These are phyloP conservation scores for Mycalesis mineus DNA, from an alignment of 2,888 invertebrate genomes.

Conservation along the genomic window DNA sequence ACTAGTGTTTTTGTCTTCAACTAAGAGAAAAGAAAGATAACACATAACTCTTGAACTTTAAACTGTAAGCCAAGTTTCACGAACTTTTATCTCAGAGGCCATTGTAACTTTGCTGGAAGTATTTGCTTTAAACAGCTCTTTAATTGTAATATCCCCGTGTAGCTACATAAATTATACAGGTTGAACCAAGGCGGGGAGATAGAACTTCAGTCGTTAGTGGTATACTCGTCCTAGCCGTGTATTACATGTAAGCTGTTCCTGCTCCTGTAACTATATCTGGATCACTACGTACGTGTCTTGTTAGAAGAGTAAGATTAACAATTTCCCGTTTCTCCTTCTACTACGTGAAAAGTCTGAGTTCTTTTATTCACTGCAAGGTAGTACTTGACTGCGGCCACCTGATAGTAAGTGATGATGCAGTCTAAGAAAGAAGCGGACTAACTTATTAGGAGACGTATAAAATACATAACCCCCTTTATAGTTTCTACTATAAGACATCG, in stretches of 20 bases:
- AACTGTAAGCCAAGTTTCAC: slow-evolving; percentile 15
- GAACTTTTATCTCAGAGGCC: slow-evolving; percentile 17
- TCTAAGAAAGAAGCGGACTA: too few species aligned
- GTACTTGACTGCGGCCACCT: too few species aligned
- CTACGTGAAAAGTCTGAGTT: too few species aligned
- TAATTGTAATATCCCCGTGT: slow-evolving; percentile 11
- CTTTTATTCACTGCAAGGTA: too few species aligned
- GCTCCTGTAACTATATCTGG: too few species aligned
- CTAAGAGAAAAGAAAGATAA: slow-evolving; percentile 19
- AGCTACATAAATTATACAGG: neutral
- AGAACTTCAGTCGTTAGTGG: slow-evolving; percentile 2
- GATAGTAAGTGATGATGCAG: too few species aligned
- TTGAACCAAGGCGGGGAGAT: neutral
- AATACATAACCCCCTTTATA: too few species aligned
- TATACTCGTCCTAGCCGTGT: neutral
- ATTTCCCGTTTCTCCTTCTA: too few species aligned
- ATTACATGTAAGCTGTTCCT: neutral
- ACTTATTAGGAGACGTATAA: too few species aligned
- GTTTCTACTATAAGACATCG: too few species aligned
- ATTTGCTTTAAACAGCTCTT: slow-evolving; percentile 14
- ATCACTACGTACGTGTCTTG: too few species aligned
- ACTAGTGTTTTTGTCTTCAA: slow-evolving; percentile 16
- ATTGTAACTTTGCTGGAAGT: slow-evolving; percentile 14
- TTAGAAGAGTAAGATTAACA: too few species aligned
- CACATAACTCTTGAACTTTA: slow-evolving; percentile 17